Base-by-base conservation (phyloP, 2,797 vertebrate species). In the Botia kubotai region DNA sequence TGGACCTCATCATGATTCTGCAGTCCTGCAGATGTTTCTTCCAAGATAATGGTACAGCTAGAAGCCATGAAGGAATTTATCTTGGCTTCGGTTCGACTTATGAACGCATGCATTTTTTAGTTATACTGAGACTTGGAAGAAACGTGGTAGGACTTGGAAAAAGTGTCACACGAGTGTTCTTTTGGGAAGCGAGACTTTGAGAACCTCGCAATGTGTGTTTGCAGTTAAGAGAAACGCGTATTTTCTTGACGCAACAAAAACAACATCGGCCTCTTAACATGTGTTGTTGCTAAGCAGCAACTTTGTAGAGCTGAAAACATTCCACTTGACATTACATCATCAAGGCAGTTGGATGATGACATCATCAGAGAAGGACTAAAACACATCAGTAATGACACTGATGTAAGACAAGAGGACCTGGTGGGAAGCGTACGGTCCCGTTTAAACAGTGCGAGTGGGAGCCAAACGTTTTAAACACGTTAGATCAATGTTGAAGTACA, bases 331-430 rank as follows among this genome's bases (percentile, higher is more conserved):
- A 70, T 77, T 82, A 69, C 77, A 77, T 84, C 19, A 52, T 74
- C 29, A 57, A 69, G 46, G 77, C 52, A 46, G 46, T 78, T 53
- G 58, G 60, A 43, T 67, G 76, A 66, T 87, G 77, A 86, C 83
- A 84, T 87, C 81, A 86, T 79, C 79, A 79, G 23, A 39, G 75
- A 85, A 66, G 43, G 70, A 83, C 86, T 75, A 77, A 80, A 86
- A 86, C 72, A 69, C 82, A 73, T 83, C 70, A 71, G 71, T 46
- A 70, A 69, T 55, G 23, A 16, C 70, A 19, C 78, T 86, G 86
- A 82, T 86, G 83, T 84, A 83, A 84, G 39, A 43, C 39, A 7
- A 43, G 76, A 83, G 70, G 57, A 66, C 71, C 39, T 26, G 62
- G 33, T 66, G 23, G 63, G 66, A 76, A 80, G 65, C 75, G 80